A percentile compares a stretch with the other conserved stretches of the same genome.
These are phyloP conservation scores for Cyphomyrmex costatus DNA, from an alignment of 1,140 invertebrate genomes.

Conservation along the genomic window DNA sequence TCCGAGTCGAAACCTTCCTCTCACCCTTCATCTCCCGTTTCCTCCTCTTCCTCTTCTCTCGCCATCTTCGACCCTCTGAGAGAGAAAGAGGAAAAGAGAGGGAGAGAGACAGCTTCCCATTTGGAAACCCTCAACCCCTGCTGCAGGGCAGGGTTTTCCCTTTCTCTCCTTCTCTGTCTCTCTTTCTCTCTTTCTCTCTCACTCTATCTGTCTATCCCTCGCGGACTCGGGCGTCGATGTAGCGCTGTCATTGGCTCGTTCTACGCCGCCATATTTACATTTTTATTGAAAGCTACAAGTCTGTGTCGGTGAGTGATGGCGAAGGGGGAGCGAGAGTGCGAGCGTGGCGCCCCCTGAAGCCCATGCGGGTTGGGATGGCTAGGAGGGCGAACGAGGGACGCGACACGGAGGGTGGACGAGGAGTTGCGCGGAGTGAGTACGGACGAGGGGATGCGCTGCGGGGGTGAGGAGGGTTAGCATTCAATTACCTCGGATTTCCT, in stretches of 20 bases:
- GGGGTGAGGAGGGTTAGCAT: slow-evolving; percentile 78
- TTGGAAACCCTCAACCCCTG: slow-evolving; percentile 74
- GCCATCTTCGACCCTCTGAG: slow-evolving; percentile 74
- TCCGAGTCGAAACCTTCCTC: slow-evolving; percentile 62
- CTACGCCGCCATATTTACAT: slow-evolving; percentile 87
- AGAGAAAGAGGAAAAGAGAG: slow-evolving; percentile 19
- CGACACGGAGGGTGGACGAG: slow-evolving; percentile 48
- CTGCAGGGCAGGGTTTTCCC: slow-evolving; percentile 53
- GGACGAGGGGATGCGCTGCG: slow-evolving; percentile 45
- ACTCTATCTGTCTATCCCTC: slow-evolving; percentile 61
- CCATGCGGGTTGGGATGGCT: slow-evolving; percentile 30
- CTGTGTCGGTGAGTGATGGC: slow-evolving; percentile 84
- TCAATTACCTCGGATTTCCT: slow-evolving; percentile 87
- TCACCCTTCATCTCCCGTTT: slow-evolving; percentile 64
- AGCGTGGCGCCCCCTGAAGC: slow-evolving; percentile 59
- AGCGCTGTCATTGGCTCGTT: slow-evolving; percentile 87
- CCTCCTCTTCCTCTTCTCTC: slow-evolving; percentile 70
- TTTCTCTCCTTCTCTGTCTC: slow-evolving; percentile 44
- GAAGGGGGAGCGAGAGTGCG: slow-evolving; percentile 74
- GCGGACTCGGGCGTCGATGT: slow-evolving; percentile 81
- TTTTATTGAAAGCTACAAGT: slow-evolving; percentile 87
- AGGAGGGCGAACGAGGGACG: slow-evolving; percentile 50
- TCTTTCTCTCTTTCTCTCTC: slow-evolving; percentile 53
- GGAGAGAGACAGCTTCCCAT: slow-evolving; percentile 69
- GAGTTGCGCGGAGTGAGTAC: slow-evolving; percentile 48